Conservation (phyloP, 2,888 invertebrate genomes). For the Baccha elongata region DNA sequence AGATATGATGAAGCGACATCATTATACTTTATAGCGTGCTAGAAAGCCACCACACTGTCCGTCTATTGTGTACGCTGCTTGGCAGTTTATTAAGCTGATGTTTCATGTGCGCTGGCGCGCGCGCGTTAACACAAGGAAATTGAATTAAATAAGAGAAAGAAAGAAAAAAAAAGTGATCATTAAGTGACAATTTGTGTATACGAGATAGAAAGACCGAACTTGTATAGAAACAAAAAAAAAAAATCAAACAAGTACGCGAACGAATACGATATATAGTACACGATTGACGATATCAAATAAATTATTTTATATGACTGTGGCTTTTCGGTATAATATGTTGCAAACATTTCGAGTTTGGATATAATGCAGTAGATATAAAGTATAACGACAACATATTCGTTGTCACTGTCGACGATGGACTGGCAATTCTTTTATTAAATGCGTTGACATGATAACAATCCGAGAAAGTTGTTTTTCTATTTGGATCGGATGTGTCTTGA, state of each 20-base stretch:
- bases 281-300: slow-evolving; percentile 57
- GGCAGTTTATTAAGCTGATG: slow-evolving; percentile 67
- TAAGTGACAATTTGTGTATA: slow-evolving; percentile 73
- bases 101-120: slow-evolving; percentile 50
- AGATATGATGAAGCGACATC: slow-evolving; percentile 74
- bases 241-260: background rate
- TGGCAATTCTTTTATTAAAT: slow-evolving; percentile 66
- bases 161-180: slow-evolving; percentile 55
- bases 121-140: slow-evolving; percentile 52
- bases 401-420: slow-evolving; percentile 28
- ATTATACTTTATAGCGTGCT: slow-evolving; percentile 74
- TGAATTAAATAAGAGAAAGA: background rate
- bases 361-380: slow-evolving; percentile 3
- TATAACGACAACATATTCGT: slow-evolving; percentile 1
- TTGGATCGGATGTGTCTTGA: slow-evolving; percentile 72
- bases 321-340: background rate
- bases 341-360: slow-evolving; percentile 9
- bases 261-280: slow-evolving; percentile 1
- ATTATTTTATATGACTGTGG: slow-evolving; percentile 48
- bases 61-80: slow-evolving; percentile 53
- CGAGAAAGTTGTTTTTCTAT: slow-evolving; percentile 74
- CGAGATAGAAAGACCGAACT: slow-evolving; percentile 27
- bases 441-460: slow-evolving; percentile 74
- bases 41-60: slow-evolving; percentile 69
- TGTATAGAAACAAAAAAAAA: background rate